A percentile compares a stretch with the other conserved stretches of the same genome.
These are phyloP conservation scores for Drosophila neoperkinsi DNA, from an alignment of 2,888 invertebrate species.

Conservation along the genomic window DNA sequence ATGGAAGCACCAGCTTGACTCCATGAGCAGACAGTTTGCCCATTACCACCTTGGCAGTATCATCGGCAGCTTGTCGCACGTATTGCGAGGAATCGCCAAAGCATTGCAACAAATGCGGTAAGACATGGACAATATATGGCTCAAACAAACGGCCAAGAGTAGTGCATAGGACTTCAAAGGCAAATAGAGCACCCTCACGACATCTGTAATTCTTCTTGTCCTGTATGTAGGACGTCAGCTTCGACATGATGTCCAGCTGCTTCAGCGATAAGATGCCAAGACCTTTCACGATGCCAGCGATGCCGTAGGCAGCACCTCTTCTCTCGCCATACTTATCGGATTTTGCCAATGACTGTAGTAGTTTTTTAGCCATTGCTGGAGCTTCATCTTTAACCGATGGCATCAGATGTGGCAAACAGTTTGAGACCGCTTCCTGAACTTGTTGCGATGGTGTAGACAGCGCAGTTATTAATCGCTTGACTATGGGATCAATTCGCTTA, in stretches of 20 bases:
- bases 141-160: conserved; percentile 97
- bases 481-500: conserved; percentile 96
- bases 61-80: conserved; percentile 98
- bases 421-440: conserved; percentile 98
- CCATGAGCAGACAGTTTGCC: conserved; percentile 98
- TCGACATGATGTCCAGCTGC: conserved; percentile 97
- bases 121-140: conserved; percentile 98
- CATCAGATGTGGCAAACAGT: conserved; percentile 97
- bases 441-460: conserved; percentile 98
- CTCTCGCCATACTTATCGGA: conserved; percentile 94
- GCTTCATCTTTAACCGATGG: conserved; percentile 97
- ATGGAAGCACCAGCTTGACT: conserved; percentile 98
- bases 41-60: conserved; percentile 98
- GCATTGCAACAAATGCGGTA: conserved; percentile 97
- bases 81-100: conserved; percentile 98
- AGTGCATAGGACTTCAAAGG: conserved; percentile 98
- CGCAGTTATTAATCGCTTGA: conserved; percentile 94
- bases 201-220: conserved; percentile 98
- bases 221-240: conserved; percentile 96
- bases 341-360: conserved; percentile 94
- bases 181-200: conserved; percentile 98
- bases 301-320: conserved; percentile 98
- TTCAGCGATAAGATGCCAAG: conserved; percentile 97
- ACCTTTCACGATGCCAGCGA: conserved; percentile 98
- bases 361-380: conserved; percentile 93